Evolutionary conservation across 2,888 invertebrate genomes (phyloP).

Genomic region (Thalpophila matura): DNA sequence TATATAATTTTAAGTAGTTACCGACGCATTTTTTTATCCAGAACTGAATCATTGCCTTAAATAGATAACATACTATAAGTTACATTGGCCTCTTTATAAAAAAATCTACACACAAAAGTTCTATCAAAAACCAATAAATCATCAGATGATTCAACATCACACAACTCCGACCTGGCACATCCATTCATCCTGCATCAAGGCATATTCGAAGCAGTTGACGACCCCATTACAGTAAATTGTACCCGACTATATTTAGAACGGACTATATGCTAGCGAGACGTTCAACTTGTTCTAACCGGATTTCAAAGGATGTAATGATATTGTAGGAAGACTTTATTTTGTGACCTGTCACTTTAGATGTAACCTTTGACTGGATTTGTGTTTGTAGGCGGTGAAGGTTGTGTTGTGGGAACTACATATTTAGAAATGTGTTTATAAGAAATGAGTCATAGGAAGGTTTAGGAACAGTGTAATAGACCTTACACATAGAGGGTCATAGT

Average conservation of each 20-base stretch:
- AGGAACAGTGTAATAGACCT: too few relatives aligned
- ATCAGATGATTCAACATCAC: slow-evolving; percentile 34
- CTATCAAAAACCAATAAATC: slow-evolving; percentile 30
- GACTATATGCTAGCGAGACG: slow-evolving; percentile 32
- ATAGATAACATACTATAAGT: too few relatives aligned
- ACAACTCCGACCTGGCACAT: slow-evolving; percentile 32
- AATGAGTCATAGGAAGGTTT: too few relatives aligned
- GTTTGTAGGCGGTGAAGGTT: not conserved
- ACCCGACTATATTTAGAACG: slow-evolving; percentile 67
- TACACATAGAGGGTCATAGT: too few relatives aligned
- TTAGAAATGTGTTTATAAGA: not conserved
- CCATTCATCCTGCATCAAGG: slow-evolving; percentile 49
- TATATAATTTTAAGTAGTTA: too few relatives aligned
- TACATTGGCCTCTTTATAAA: not conserved
- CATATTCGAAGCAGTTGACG: slow-evolving; percentile 51
- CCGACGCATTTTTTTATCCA: too few relatives aligned
- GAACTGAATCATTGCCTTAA: too few relatives aligned
- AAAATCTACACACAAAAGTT: slow-evolving; percentile 1
- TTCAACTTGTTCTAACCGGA: slow-evolving; percentile 42
- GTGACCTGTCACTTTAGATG: slow-evolving; percentile 21
- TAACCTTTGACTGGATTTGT: slow-evolving; percentile 27
- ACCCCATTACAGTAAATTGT: slow-evolving; percentile 65
- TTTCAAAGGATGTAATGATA: slow-evolving; percentile 47
- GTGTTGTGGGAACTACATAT: not conserved
- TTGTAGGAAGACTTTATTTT: slow-evolving; percentile 25